Percentiles rank a stretch among this genome's conserved stretches.
These are phyloP conservation scores for Tenebrosternarchus preto DNA, from an alignment of 2,113 vertebrate genomes.

Conservation along the genomic window DNA sequence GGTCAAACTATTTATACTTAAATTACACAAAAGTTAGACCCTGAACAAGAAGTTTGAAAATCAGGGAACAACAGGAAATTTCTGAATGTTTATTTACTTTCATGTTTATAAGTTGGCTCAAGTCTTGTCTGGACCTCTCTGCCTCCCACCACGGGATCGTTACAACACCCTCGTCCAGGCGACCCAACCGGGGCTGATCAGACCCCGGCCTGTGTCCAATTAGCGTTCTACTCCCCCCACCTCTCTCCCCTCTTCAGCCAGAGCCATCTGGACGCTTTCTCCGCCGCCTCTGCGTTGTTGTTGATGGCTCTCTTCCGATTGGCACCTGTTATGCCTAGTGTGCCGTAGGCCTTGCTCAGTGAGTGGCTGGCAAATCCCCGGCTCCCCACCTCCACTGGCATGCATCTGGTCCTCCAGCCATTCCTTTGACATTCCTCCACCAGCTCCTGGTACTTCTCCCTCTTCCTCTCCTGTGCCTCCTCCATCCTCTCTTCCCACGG, in stretches of 20 bases:
- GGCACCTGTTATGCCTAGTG: constrained; percentile 10
- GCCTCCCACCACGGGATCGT: constrained; percentile 20
- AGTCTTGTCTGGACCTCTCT: too few relatives aligned
- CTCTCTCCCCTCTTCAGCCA: background rate
- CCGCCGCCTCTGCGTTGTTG: background rate
- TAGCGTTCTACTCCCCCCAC: constrained; percentile 5
- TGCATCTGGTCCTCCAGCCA: constrained; percentile 17
- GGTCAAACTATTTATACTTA: too few relatives aligned
- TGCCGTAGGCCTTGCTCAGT: constrained; percentile 7
- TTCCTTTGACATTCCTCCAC: background rate
- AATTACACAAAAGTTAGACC: too few relatives aligned
- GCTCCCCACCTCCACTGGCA: constrained; percentile 8
- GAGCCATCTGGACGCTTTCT: constrained; percentile 17
- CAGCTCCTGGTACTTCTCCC: constrained; percentile 29
- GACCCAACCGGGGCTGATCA: constrained; percentile 1
- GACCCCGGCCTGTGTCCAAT: constrained; percentile 2
- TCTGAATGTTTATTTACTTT: too few relatives aligned
- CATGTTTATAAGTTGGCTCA: too few relatives aligned
- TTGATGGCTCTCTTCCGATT: constrained; percentile 12
- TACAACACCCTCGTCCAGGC: constrained; percentile 21
- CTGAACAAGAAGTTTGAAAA: too few relatives aligned
- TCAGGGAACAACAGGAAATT: too few relatives aligned
- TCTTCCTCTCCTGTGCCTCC: constrained; percentile 20
- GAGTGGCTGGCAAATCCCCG: background rate
- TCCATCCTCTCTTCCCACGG: constrained; percentile 21